Conservation (phyloP, 2,888 invertebrate species). For the Yponomeuta malinellus region DNA sequence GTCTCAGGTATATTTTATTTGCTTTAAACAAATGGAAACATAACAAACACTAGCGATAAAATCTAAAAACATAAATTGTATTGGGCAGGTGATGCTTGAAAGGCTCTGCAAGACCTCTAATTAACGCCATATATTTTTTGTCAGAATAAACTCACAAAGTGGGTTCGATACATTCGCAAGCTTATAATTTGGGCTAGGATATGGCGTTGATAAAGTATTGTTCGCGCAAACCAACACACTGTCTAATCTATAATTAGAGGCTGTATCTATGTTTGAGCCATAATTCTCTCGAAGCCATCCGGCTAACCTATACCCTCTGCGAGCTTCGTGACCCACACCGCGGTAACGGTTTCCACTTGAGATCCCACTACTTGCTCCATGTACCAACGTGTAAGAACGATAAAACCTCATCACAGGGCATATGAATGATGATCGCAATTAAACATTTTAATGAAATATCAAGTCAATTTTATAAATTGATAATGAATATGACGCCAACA, state of each 20-base stretch:
- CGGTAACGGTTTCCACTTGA: constrained; percentile 22
- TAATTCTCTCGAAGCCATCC: constrained; percentile 37
- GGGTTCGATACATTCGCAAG: not conserved
- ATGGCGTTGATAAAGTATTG: constrained; percentile 2
- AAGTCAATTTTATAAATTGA: constrained; percentile 9
- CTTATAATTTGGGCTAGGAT: constrained; percentile 11
- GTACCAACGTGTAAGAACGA: not conserved
- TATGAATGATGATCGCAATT: constrained; percentile 11
- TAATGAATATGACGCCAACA: not conserved
- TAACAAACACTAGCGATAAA: not conserved
- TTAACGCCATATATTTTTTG: constrained; percentile 6
- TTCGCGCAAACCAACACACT: constrained; percentile 20
- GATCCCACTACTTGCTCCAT: not conserved
- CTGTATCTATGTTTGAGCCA: constrained; percentile 34
- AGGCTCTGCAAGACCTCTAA: not conserved
- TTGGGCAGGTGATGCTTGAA: not conserved
- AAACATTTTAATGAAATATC: constrained; percentile 19
- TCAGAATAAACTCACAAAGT: not conserved
- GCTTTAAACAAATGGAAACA: not conserved
- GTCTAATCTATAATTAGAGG: constrained; percentile 48
- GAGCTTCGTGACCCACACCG: constrained; percentile 31
- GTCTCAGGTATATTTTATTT: too few relatives aligned
- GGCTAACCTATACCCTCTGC: constrained; percentile 26
- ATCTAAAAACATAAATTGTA: constrained; percentile 1
- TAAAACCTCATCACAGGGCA: not conserved